A percentile compares a stretch with the other conserved stretches of the same genome.
phyloP scores from a whole-genome alignment of 2,797 vertebrate genomes.

The Zonotrichia albicollis region DNA sequence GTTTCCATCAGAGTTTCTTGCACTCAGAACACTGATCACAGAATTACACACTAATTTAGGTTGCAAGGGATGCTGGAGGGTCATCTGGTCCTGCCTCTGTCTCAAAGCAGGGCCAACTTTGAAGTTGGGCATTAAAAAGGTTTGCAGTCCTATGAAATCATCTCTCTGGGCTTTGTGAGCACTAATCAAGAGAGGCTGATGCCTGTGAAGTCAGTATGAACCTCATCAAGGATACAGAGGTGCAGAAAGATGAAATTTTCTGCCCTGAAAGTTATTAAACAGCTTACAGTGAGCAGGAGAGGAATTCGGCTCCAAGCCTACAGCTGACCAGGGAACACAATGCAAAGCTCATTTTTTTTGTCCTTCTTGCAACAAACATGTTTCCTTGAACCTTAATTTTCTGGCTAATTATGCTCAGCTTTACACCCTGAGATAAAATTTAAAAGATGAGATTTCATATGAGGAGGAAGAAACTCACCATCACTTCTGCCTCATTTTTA shows the following conservation, averaged over 20 bases:
- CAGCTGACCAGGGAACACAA: not conserved
- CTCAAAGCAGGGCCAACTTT: constrained; percentile 40
- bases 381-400: not conserved
- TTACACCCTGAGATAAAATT: not conserved
- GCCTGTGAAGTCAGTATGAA: constrained; percentile 12
- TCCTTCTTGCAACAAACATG: not conserved
- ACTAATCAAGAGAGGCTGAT: constrained; percentile 25
- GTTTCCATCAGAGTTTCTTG: constrained; percentile 4
- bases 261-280: not conserved
- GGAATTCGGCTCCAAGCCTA: not conserved
- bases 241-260: constrained; percentile 8
- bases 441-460: not conserved
- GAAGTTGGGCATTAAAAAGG: constrained; percentile 15
- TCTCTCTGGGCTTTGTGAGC: not conserved
- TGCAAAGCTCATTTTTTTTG: not conserved
- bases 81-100: not conserved
- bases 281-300: not conserved
- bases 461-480: not conserved
- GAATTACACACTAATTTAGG: constrained; percentile 29
- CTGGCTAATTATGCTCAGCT: not conserved
- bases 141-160: constrained; percentile 22
- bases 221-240: constrained; percentile 14
- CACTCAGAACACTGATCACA: constrained; percentile 34
- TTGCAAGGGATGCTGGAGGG: constrained; percentile 8
- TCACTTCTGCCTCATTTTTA: not conserved